phyloP scores from a whole-genome alignment of 2,888 invertebrate species.

The Drosophila affinis region DNA sequence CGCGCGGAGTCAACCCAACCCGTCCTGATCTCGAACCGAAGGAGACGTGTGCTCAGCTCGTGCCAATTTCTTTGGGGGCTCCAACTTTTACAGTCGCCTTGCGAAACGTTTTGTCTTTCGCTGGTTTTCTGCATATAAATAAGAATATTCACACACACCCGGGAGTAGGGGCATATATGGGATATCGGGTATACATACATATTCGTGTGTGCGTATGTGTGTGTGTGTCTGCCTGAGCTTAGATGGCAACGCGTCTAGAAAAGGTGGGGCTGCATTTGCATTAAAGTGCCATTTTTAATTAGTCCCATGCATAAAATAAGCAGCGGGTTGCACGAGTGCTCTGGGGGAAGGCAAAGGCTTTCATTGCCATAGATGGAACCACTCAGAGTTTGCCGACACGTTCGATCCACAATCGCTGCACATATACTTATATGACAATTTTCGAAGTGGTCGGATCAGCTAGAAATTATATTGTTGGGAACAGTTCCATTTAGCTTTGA shows the following conservation, averaged over 20 bases:
- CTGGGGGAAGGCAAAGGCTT: neutral
- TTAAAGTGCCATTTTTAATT: conserved; percentile 48
- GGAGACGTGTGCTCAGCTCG: conserved; percentile 78
- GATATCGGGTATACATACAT: neutral
- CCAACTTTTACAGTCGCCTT: conserved; percentile 39
- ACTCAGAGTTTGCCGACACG: neutral
- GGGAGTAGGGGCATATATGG: neutral
- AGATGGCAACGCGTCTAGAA: conserved; percentile 32
- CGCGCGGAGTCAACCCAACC: conserved; percentile 2
- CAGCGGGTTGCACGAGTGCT: conserved; percentile 3
- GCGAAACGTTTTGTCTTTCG: conserved; percentile 52
- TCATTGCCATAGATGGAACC: neutral
- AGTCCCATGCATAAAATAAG: conserved; percentile 35
- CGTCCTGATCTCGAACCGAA: conserved; percentile 28
- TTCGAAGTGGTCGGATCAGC: neutral
- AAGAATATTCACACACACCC: conserved; percentile 37
- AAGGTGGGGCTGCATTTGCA: conserved; percentile 36
- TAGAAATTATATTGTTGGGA: neutral
- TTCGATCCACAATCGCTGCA: neutral
- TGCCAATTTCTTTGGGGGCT: conserved; percentile 69
- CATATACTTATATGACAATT: neutral
- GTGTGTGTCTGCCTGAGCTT: conserved; percentile 2
- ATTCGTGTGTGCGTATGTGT: neutral
- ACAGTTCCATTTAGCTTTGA: too few species aligned
- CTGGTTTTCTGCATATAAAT: conserved; percentile 54